Evolutionary conservation across 2,797 vertebrate species (phyloP).

Genomic region (Enteromius thamalakanensis): DNA sequence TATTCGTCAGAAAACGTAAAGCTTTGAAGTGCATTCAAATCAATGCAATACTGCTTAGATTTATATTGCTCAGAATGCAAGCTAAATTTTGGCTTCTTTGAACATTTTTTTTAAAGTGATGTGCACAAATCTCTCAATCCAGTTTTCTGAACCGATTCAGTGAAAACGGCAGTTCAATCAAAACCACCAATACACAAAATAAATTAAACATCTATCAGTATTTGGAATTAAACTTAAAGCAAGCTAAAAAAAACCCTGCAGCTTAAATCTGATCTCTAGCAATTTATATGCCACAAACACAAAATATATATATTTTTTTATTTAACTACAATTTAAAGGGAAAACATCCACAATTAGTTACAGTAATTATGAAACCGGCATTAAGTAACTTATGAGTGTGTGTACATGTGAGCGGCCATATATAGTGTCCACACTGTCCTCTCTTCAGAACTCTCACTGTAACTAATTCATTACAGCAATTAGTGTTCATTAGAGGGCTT

Average conservation of each 20-base stretch:
- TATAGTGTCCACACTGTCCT: constrained; percentile 48
- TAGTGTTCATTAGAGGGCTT: constrained; percentile 72
- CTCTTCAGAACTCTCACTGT: constrained; percentile 56
- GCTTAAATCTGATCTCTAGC: not conserved
- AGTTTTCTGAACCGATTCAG: not conserved
- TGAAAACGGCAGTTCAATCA: not conserved
- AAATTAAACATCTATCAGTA: not conserved
- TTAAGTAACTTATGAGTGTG: constrained; percentile 31
- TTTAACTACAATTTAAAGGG: constrained; percentile 22
- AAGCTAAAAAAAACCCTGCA: not conserved
- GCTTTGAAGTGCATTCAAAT: not conserved
- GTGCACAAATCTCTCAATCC: not conserved
- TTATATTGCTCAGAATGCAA: not conserved
- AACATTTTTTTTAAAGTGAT: not conserved
- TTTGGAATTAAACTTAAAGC: not conserved
- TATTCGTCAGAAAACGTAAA: not conserved
- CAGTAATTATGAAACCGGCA: not conserved
- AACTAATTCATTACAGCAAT: constrained; percentile 72
- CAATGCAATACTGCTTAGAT: not conserved
- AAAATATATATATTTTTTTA: not conserved
- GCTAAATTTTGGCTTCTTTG: not conserved
- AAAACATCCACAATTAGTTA: constrained; percentile 17
- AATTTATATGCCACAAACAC: not conserved
- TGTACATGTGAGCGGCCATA: constrained; percentile 53
- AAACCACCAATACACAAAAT: not conserved